Evolutionary conservation across 2,113 vertebrate genomes (phyloP).

Genomic region (Osmerus eperlanus): DNA sequence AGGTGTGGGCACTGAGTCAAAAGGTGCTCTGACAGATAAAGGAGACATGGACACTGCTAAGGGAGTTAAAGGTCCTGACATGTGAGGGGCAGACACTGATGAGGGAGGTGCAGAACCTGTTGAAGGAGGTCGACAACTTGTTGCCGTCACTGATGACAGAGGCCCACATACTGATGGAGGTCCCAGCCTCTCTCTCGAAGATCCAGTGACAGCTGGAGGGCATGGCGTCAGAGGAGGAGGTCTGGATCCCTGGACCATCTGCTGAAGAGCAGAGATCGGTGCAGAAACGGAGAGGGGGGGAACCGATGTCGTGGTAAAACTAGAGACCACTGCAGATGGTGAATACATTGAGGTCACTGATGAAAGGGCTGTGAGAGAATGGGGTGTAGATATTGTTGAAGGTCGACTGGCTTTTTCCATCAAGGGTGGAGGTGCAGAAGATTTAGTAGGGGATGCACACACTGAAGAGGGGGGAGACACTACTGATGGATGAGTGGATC

Average conservation of each 20-base stretch:
- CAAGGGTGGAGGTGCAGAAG: constrained; percentile 18
- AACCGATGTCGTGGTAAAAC: constrained; percentile 22
- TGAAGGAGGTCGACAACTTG: constrained; percentile 22
- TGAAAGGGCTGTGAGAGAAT: constrained; percentile 23
- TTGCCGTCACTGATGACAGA: constrained; percentile 25
- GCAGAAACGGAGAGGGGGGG: constrained; percentile 37
- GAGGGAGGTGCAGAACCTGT: constrained; percentile 23
- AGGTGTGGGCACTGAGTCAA: constrained; percentile 17
- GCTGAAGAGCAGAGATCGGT: constrained; percentile 47
- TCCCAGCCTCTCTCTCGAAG: constrained; percentile 27
- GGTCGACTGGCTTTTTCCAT: constrained; percentile 24
- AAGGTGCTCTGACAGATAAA: constrained; percentile 19
- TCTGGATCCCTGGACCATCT: constrained; percentile 51
- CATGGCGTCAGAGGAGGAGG: constrained; percentile 17
- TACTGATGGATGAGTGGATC: constrained; percentile 25
- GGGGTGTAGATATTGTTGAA: constrained; percentile 25
- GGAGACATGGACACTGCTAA: constrained; percentile 24
- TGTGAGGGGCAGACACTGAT: constrained; percentile 11
- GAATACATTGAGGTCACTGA: constrained; percentile 25
- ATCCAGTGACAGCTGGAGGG: constrained; percentile 27
- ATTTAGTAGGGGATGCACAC: constrained; percentile 35
- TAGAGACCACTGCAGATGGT: constrained; percentile 15
- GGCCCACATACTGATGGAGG: constrained; percentile 7
- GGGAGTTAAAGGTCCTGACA: constrained; percentile 26
- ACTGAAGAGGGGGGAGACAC: constrained; percentile 40